phyloP scores from a whole-genome alignment of 2,888 invertebrate genomes.

The Rhaphigaster nebulosa region DNA sequence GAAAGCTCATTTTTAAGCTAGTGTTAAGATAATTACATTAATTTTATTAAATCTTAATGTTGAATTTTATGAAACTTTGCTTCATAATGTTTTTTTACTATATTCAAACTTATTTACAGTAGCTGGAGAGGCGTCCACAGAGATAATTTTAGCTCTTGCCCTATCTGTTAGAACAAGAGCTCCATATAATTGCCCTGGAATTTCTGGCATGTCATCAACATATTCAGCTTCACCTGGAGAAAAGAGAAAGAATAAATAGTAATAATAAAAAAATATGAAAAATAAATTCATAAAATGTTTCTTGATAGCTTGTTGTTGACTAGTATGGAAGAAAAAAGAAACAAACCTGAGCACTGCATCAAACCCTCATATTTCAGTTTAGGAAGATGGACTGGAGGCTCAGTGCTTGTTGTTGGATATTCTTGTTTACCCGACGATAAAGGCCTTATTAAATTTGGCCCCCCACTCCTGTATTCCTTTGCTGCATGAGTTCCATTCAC shows the following conservation, averaged over 20 bases:
- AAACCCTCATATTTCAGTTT: constrained; percentile 69
- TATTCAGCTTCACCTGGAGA: constrained; percentile 77
- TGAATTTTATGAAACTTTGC: neutral
- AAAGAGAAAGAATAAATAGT: constrained; percentile 23
- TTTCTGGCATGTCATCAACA: constrained; percentile 69
- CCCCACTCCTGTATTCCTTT: constrained; percentile 63
- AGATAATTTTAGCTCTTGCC: constrained; percentile 74
- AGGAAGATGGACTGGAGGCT: constrained; percentile 70
- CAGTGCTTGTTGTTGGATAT: constrained; percentile 68
- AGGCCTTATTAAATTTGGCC: constrained; percentile 67
- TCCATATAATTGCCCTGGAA: constrained; percentile 69
- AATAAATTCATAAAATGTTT: neutral
- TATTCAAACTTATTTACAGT: constrained; percentile 71
- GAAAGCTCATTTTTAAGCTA: no score
- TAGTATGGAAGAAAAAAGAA: neutral
- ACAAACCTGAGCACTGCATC: constrained; percentile 67
- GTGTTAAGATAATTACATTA: neutral
- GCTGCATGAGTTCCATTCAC: constrained; percentile 59
- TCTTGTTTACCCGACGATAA: constrained; percentile 69
- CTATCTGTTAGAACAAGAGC: constrained; percentile 73
- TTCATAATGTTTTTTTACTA: neutral
- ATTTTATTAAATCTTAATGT: neutral
- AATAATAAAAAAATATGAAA: neutral
- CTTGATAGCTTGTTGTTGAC: neutral
- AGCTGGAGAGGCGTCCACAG: constrained; percentile 77